Base-by-base conservation (phyloP, 1,140 invertebrate genomes). In the Monomorium pharaonis region DNA sequence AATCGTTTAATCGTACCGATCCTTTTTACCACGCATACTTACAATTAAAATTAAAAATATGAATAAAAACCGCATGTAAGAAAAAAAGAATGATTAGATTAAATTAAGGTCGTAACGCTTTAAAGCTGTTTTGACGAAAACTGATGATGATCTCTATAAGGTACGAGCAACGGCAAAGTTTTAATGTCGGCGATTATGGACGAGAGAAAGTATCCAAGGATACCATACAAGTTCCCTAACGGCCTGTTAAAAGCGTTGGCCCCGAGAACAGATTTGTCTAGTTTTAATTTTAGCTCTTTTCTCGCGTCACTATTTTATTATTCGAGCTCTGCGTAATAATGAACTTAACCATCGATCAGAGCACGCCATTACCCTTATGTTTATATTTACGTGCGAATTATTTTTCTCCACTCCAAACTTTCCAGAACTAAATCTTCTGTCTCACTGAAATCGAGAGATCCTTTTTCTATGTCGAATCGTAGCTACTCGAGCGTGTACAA, bases 151-250 rank as follows among this genome's bases (percentile, higher is more conserved):
- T 77, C 16, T 10, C n/a, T 49, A 78, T 18, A 4, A 78, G n/a
- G 4, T 27, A 75, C 18, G 24, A 49, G 12, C 42, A 49, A 44
- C 27, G n/a, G 7, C 2, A 9, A 77, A 77, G 75, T 77, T 77
- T 77, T 49, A 65, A 78, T 47, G 27, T 14, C 54, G 42, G n/a
- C 30, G 12, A 77, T 77, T 76, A 76, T 51, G 6, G 24, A 62
- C 47, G 42, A 44, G 72, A n/a, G 16, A 49, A 77, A 63, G 27
- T 27, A 44, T 77, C 24, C 47, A 47, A 42, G 18, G 27, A 77
- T 44, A 47, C 12, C 74, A 6, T 44, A 60, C 7, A 62, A 47
- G 27, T 77, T n/a, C 37, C 24, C 16, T 60, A 77, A 77, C 3
- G 21, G 42, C 12, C 12, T 63, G 10, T 44, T 44, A 44, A 77